Base-by-base conservation (phyloP, 2,888 invertebrate genomes). In the Andrena camellia region DNA sequence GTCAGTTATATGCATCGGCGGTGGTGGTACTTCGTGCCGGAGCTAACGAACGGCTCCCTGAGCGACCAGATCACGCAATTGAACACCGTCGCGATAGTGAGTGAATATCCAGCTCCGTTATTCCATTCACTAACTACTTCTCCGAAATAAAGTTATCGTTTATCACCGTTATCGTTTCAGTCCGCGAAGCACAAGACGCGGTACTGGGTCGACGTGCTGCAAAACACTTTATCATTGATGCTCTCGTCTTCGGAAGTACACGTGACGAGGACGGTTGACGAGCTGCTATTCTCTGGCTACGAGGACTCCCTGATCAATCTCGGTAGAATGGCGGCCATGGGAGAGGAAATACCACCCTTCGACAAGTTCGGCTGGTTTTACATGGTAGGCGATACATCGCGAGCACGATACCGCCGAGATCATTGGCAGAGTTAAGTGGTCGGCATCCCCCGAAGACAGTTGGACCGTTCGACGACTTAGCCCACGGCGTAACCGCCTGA, bases 321-420 rank as follows among this genome's bases (percentile, higher is more conserved):
- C 81, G 97, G 96, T 0, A 95, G 95, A 84, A 90, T 96, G 74
- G 96, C 96, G 0, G 92, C 96, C 31, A 94, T 90, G 0, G 92
- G 91, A 0, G 89, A 92, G 5, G 91, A 92, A 4, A 81, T 95
- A 7, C 95, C 95, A 0, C 96, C 96, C 0, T 96, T 96, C 83
- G 98, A 98, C 90, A 96, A 95, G 90, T 98, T 98, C 92, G 98
- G 97, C 13, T 97, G 98, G 96, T 98, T 98, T 94, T 98, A 97
- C 88, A 95, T 94, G 90, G 96, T 96, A 85, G 1, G 85, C 54
- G 17, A 20, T 8, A 10, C n/a, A 23, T 1, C 13, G 42, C 13
- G 1, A 42, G 42, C 3, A 13, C 1, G 13, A 13, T 0, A 42
- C 13, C 42, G 42, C 13, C 13, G 42, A 1, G 2, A 42, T 3